Conservation (phyloP, 2,888 invertebrate genomes). For the Operophtera brumata region DNA sequence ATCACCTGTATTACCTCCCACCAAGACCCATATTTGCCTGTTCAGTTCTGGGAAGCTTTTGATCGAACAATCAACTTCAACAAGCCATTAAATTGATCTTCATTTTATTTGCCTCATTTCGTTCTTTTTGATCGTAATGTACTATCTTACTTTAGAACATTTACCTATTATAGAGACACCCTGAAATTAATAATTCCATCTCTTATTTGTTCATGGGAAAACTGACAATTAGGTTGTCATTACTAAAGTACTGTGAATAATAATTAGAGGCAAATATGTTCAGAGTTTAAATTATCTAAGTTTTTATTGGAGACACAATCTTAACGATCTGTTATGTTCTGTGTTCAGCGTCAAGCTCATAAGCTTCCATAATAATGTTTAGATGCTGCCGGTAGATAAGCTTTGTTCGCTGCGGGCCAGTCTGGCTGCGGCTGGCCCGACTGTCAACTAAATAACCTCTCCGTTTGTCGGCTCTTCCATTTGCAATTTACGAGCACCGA, state of each 20-base stretch:
- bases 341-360: constrained; percentile 63
- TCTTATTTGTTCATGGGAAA: neutral
- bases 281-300: constrained; percentile 3
- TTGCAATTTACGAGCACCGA: constrained; percentile 71
- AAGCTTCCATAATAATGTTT: constrained; percentile 62
- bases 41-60: constrained; percentile 26
- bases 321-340: constrained; percentile 56
- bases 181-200: too few species aligned
- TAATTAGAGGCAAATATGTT: neutral
- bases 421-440: constrained; percentile 46
- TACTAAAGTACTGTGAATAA: too few species aligned
- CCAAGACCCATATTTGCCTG: constrained; percentile 18
- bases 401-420: constrained; percentile 53
- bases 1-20: constrained; percentile 17
- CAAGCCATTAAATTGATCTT: constrained; percentile 31
- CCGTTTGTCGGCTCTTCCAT: constrained; percentile 70
- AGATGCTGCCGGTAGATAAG: constrained; percentile 72
- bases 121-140: constrained; percentile 30
- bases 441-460: constrained; percentile 76
- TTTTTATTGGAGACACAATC: constrained; percentile 49
- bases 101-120: constrained; percentile 33
- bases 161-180: too few species aligned
- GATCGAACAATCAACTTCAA: constrained; percentile 47
- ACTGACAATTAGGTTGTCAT: neutral
- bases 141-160: neutral